These are phyloP conservation scores for Montipora foliosa DNA, from an alignment of 64 coral and sea anemone species.

Conservation along the genomic window DNA sequence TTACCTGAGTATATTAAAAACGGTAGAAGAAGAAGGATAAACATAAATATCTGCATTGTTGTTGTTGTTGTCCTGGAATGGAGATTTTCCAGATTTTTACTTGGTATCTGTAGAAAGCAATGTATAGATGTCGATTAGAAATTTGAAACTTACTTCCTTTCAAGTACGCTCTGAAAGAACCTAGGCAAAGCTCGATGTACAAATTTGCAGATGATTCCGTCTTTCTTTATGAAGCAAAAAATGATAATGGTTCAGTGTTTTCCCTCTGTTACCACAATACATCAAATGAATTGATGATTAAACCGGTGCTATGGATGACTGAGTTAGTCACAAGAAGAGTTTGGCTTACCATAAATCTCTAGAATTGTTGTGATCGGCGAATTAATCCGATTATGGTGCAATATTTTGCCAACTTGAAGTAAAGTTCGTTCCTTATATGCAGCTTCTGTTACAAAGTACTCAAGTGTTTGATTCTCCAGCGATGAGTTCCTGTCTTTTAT, in stretches of 20 bases:
- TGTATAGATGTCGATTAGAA: background rate
- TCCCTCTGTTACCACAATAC: too few species aligned
- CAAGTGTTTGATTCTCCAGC: background rate
- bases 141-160: background rate
- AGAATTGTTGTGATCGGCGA: background rate
- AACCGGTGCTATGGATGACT: too few species aligned
- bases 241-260: too few species aligned
- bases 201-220: too few species aligned
- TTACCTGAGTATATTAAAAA: constrained; percentile 19
- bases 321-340: background rate
- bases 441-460: background rate
- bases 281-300: too few species aligned
- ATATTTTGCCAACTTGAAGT: background rate
- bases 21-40: constrained; percentile 10
- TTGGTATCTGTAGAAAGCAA: background rate
- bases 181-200: too few species aligned
- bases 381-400: background rate
- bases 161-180: too few species aligned
- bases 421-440: background rate
- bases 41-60: background rate
- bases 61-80: background rate
- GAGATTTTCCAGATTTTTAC: background rate
- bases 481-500: background rate
- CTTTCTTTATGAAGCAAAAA: too few species aligned
- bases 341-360: background rate